These are phyloP conservation scores for Coelopa frigida DNA, from an alignment of 1,140 invertebrate species.

Conservation along the genomic window DNA sequence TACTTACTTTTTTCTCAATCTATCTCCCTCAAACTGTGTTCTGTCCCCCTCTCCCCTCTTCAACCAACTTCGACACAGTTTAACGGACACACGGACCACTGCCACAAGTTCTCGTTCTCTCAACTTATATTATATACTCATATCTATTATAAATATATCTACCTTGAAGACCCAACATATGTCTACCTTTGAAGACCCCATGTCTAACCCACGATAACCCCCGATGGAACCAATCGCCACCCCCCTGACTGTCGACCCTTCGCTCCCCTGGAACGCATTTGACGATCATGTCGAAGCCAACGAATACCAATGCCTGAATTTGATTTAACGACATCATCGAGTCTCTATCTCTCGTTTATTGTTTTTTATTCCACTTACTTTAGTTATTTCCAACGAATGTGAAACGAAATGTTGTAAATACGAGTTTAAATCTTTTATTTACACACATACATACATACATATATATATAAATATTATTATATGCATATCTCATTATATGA, in stretches of 20 bases:
- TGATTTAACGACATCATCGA: conserved; percentile 5
- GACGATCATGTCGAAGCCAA: no score
- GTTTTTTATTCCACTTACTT: neutral
- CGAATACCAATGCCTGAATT: no score
- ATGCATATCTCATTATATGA: conserved; percentile 3
- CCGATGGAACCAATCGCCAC: conserved; percentile 7
- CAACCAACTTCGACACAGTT: no score
- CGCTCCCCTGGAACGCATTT: neutral
- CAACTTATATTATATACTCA: no score
- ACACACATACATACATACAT: conserved; percentile 1
- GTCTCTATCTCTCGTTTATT: neutral
- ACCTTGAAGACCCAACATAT: no score
- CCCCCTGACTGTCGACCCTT: conserved; percentile 2
- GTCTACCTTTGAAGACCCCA: no score
- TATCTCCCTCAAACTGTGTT: neutral
- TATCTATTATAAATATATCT: no score
- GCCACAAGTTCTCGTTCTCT: no score
- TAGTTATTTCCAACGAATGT: conserved; percentile 1
- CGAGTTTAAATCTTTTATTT: conserved; percentile 1
- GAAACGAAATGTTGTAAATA: conserved; percentile 9
- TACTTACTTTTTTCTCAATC: neutral
- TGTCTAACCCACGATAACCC: no score
- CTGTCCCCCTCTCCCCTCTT: no score
- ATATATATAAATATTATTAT: conserved; percentile 7
- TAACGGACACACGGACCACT: no score